Evolutionary conservation across 1,140 invertebrate species (phyloP).

Genomic region (Chironomus striatipennis): DNA sequence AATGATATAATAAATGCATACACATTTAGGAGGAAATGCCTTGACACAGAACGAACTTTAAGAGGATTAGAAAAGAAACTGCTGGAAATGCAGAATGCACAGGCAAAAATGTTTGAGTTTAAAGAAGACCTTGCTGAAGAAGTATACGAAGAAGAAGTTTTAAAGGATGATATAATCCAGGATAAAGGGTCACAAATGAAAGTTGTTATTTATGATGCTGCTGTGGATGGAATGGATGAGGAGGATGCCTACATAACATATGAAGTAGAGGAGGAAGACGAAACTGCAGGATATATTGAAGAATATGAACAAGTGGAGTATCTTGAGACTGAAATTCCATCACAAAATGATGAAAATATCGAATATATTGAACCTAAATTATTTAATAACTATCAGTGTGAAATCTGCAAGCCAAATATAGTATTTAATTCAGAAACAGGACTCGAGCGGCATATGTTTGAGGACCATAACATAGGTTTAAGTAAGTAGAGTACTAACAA

Average conservation of each 20-base stretch:
- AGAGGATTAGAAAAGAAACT: background rate
- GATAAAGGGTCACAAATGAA: background rate
- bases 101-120: background rate
- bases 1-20: background rate
- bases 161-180: background rate
- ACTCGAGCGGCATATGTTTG: background rate
- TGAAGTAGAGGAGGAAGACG: background rate
- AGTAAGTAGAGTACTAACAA: background rate
- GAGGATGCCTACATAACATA: background rate
- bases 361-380: background rate
- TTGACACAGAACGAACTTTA: background rate
- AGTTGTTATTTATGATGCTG: too few species aligned
- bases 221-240: background rate
- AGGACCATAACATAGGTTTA: background rate
- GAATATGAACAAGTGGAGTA: background rate
- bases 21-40: background rate
- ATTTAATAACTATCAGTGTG: background rate
- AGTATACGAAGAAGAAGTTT: background rate
- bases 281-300: background rate
- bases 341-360: too few species aligned
- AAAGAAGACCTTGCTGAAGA: background rate
- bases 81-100: background rate
- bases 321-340: background rate
- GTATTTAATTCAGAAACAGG: background rate
- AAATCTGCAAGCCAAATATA: background rate